phyloP scores from a whole-genome alignment of 2,113 vertebrate species.

The Protobothrops mucrosquamatus region DNA sequence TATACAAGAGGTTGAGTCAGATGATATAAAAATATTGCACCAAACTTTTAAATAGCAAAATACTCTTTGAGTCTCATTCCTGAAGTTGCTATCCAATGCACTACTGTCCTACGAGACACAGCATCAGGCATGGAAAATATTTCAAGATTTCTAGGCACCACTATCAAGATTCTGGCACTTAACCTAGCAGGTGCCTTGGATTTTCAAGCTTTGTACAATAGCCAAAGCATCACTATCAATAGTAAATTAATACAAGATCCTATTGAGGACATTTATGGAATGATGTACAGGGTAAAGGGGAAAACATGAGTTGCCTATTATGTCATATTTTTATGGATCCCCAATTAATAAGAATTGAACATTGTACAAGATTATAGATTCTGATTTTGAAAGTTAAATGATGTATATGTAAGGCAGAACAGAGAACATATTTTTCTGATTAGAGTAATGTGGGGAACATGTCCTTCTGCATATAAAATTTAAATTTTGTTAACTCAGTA shows the following conservation, averaged over 20 bases:
- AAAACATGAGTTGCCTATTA: background rate
- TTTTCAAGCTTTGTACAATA: background rate
- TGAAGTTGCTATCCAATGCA: constrained; percentile 9
- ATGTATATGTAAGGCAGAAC: background rate
- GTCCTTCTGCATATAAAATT: background rate
- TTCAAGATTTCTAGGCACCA: background rate
- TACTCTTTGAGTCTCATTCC: background rate
- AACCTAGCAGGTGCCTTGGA: background rate
- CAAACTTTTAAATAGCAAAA: constrained; percentile 27
- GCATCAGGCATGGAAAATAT: background rate
- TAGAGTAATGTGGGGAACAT: constrained; percentile 27
- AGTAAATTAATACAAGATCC: background rate
- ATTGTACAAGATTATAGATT: background rate
- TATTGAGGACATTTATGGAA: background rate
- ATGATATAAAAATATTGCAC: background rate
- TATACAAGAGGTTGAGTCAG: background rate
- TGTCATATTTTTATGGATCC: background rate
- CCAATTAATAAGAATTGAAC: constrained; percentile 25
- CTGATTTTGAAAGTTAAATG: background rate
- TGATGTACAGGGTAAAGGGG: background rate
- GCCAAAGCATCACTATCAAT: background rate
- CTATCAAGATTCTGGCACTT: background rate
- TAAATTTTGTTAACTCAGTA: constrained; percentile 50
- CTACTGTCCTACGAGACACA: background rate
- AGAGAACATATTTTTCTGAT: constrained; percentile 43